Conservation (phyloP, 2,113 vertebrate genomes). For the Hippocampus mohnikei region DNA sequence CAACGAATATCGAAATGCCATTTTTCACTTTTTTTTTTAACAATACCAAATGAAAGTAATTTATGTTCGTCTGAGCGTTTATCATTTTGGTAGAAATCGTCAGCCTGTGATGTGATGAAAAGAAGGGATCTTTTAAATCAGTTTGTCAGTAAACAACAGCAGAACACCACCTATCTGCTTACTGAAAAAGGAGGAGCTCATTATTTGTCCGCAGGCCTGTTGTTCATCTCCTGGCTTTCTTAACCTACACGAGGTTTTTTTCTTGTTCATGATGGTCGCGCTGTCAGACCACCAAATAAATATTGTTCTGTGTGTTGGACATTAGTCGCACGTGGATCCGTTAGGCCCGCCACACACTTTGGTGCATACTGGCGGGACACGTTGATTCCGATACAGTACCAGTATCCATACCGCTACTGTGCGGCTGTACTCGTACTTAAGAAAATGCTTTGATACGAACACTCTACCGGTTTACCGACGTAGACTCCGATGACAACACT, state of each 20-base stretch:
- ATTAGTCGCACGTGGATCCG: too few species aligned
- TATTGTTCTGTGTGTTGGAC: neutral
- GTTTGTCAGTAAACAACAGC: constrained; percentile 53
- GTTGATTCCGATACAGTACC: too few species aligned
- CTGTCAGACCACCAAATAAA: too few species aligned
- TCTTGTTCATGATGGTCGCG: neutral
- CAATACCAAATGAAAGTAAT: neutral
- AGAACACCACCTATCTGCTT: constrained; percentile 34
- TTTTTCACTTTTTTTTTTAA: neutral
- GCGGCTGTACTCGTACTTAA: too few species aligned
- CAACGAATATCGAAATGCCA: constrained; percentile 29
- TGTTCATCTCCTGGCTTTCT: constrained; percentile 34
- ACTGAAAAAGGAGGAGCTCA: constrained; percentile 35
- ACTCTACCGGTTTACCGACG: too few species aligned
- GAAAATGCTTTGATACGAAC: too few species aligned
- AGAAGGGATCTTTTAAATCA: constrained; percentile 4
- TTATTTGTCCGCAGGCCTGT: constrained; percentile 37
- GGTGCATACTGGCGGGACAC: too few species aligned
- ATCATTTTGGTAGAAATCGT: constrained; percentile 5
- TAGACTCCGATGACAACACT: too few species aligned
- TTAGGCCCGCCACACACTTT: too few species aligned
- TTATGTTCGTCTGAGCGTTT: neutral
- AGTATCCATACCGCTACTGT: too few species aligned
- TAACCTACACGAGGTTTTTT: neutral
- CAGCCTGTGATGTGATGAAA: constrained; percentile 36